Percentiles rank a stretch among this genome's conserved stretches.
Conservation (phyloP, 2,888 invertebrate species). For the Colletes collaris region DNA sequence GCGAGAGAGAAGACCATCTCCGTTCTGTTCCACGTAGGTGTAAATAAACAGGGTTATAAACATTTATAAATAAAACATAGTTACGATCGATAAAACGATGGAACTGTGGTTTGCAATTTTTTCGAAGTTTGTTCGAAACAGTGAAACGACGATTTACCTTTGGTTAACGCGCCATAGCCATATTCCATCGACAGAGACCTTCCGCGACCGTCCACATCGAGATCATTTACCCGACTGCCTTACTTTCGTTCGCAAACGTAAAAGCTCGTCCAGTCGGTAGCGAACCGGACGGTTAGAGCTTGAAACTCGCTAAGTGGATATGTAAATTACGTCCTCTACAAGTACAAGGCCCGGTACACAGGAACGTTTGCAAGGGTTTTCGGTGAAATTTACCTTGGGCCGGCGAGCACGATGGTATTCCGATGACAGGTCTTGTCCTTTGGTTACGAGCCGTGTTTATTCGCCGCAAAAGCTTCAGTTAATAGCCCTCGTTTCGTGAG, state of each 20-base stretch:
- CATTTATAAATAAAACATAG: too few species aligned
- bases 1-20: too few species aligned
- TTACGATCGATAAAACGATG: too few species aligned
- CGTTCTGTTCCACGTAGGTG: too few species aligned
- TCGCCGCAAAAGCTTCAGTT: constrained; percentile 9
- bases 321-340: constrained; percentile 24
- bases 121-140: background rate
- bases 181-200: background rate
- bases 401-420: constrained; percentile 11
- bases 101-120: background rate
- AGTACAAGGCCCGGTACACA: constrained; percentile 21
- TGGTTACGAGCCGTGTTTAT: constrained; percentile 27
- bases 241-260: constrained; percentile 16
- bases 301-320: constrained; percentile 29
- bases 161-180: constrained; percentile 8
- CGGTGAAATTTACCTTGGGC: constrained; percentile 29
- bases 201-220: too few species aligned
- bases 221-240: constrained; percentile 9
- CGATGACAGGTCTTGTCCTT: constrained; percentile 19
- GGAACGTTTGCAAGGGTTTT: constrained; percentile 32
- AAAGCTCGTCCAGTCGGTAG: constrained; percentile 8
- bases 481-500: constrained; percentile 13
- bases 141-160: background rate
- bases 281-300: constrained; percentile 16
- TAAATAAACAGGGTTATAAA: too few species aligned